Evolutionary conservation across 2,113 vertebrate species (phyloP).

Genomic region (Pyxicephalus adspersus): DNA sequence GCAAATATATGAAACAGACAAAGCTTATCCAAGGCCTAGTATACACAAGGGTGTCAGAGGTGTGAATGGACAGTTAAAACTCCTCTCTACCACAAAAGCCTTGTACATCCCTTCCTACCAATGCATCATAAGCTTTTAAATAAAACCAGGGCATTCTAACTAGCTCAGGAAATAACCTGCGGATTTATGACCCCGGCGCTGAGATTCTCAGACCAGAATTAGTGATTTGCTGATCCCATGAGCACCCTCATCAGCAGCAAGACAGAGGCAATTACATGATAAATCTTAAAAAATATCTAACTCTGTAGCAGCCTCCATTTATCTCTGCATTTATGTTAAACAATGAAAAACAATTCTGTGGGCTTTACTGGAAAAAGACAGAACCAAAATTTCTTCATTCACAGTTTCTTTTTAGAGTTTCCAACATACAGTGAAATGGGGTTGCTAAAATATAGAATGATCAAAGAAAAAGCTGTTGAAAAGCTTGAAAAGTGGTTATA

Average conservation of each 20-base stretch:
- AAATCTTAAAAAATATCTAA: slow-evolving; percentile 27
- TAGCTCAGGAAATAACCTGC: slow-evolving; percentile 12
- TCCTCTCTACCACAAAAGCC: background rate
- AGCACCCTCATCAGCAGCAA: slow-evolving; percentile 19
- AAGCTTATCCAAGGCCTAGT: background rate
- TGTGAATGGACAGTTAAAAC: background rate
- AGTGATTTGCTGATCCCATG: background rate
- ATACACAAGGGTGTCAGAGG: background rate
- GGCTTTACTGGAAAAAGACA: background rate
- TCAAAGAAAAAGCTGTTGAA: too few species aligned
- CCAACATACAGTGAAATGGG: too few species aligned
- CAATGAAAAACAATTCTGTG: background rate
- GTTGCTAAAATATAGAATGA: too few species aligned
- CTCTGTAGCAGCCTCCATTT: background rate
- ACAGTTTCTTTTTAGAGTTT: too few species aligned
- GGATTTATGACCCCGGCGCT: background rate
- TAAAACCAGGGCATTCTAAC: slow-evolving; percentile 1
- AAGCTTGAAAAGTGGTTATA: too few species aligned
- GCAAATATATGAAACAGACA: slow-evolving; percentile 28
- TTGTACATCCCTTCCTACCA: background rate
- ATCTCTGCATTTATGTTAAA: slow-evolving; percentile 6
- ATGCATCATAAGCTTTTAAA: slow-evolving; percentile 1
- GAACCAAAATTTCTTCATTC: background rate
- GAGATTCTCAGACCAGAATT: slow-evolving; percentile 1
- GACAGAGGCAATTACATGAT: slow-evolving; percentile 21